These are phyloP conservation scores for Emmelina monodactyla DNA, from an alignment of 2,888 invertebrate genomes.

Conservation along the genomic window DNA sequence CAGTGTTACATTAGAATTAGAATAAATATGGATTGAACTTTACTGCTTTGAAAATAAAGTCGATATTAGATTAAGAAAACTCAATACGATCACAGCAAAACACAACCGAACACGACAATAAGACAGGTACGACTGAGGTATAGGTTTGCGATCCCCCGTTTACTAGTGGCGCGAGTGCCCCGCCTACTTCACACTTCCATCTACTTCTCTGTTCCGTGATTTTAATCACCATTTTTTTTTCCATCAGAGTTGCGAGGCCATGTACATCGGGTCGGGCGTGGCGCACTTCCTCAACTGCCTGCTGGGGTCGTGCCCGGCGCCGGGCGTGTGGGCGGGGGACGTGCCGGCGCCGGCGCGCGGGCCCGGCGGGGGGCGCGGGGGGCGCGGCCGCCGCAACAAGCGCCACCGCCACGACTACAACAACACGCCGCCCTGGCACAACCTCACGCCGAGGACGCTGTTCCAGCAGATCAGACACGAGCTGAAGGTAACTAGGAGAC, in stretches of 20 bases:
- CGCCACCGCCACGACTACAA: slow-evolving; percentile 22
- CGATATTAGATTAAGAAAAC: too few relatives aligned
- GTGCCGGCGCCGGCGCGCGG: slow-evolving; percentile 21
- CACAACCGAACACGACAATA: too few relatives aligned
- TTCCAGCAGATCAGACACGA: slow-evolving; percentile 90
- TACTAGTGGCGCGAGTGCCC: too few relatives aligned
- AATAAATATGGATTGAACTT: too few relatives aligned
- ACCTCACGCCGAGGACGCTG: slow-evolving; percentile 82
- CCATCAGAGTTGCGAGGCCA: slow-evolving; percentile 80
- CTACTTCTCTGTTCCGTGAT: not conserved
- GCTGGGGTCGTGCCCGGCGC: slow-evolving; percentile 76
- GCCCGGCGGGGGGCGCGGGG: slow-evolving; percentile 31
- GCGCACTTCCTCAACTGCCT: slow-evolving; percentile 97
- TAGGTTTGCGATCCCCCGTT: too few relatives aligned
- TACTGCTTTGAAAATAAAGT: too few relatives aligned
- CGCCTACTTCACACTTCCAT: too few relatives aligned
- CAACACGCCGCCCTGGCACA: slow-evolving; percentile 77
- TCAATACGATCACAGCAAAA: too few relatives aligned
- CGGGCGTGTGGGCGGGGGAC: slow-evolving; percentile 42
- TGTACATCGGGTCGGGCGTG: slow-evolving; percentile 89
- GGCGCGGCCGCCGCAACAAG: slow-evolving; percentile 41
- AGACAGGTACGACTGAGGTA: too few relatives aligned
- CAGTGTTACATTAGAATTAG: too few relatives aligned
- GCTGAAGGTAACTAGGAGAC: slow-evolving; percentile 59
- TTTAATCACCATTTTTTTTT: not conserved